phyloP scores from a whole-genome alignment of 2,888 invertebrate species.

The Onthophagus sagittarius region DNA sequence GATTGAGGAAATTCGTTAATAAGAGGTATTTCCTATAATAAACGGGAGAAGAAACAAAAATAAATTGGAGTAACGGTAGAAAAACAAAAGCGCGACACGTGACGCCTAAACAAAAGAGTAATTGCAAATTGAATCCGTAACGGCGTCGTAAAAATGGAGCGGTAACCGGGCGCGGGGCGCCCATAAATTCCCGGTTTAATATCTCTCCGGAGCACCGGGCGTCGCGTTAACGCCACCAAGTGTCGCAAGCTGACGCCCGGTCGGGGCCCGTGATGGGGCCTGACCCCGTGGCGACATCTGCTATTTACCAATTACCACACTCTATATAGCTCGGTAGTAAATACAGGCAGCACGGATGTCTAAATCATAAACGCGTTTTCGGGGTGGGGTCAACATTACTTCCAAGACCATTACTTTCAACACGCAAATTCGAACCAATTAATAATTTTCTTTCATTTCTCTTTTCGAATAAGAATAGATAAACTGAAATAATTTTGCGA shows the following conservation, averaged over 20 bases:
- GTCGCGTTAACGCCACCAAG: slow-evolving; percentile 36
- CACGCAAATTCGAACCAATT: not conserved
- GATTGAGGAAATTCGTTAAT: not conserved
- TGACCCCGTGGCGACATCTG: slow-evolving; percentile 46
- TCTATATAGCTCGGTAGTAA: slow-evolving; percentile 2
- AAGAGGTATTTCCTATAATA: not conserved
- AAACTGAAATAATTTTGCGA: not conserved
- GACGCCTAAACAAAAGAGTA: slow-evolving; percentile 34
- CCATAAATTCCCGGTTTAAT: slow-evolving; percentile 50
- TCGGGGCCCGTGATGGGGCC: slow-evolving; percentile 41
- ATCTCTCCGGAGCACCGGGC: slow-evolving; percentile 40
- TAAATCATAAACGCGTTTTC: not conserved
- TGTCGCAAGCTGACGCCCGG: slow-evolving; percentile 48
- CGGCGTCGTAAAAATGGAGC: slow-evolving; percentile 32
- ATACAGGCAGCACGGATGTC: not conserved
- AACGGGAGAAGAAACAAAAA: not conserved
- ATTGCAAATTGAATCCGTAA: slow-evolving; percentile 36
- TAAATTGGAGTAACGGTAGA: not conserved
- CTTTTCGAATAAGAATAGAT: too few relatives aligned
- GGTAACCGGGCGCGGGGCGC: slow-evolving; percentile 39
- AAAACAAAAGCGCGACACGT: slow-evolving; percentile 21
- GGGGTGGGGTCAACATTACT: not conserved
- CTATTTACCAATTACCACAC: slow-evolving; percentile 41
- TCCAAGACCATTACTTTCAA: not conserved
- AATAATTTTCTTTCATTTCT: too few relatives aligned